These are phyloP conservation scores for Aleiodes leptofemur DNA, from an alignment of 2,888 invertebrate species.

Conservation along the genomic window DNA sequence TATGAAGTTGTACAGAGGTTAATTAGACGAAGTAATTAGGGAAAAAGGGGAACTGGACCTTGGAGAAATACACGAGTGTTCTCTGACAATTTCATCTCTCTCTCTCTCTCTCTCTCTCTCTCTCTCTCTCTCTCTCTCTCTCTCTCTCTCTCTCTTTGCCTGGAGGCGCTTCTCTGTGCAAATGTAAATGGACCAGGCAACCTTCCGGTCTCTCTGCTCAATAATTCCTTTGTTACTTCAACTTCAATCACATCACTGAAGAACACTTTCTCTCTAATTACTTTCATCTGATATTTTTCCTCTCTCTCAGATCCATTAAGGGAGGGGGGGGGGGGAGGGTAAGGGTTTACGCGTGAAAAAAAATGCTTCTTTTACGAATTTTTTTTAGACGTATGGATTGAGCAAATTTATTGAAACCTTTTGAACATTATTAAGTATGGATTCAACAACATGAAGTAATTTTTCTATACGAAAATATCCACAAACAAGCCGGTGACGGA, in stretches of 20 bases:
- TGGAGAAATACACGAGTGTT: slow-evolving; percentile 7
- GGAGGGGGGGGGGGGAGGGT: no score
- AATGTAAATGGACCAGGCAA: slow-evolving; percentile 45
- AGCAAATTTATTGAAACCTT: no score
- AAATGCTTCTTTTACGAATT: no score
- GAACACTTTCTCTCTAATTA: slow-evolving; percentile 45
- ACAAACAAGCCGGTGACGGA: no score
- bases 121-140: neutral
- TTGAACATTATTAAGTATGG: no score
- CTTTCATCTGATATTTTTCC: slow-evolving; percentile 2
- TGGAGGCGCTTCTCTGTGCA: slow-evolving; percentile 41
- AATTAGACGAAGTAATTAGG: slow-evolving; percentile 47
- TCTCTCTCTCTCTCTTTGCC: slow-evolving; percentile 13
- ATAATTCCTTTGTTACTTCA: slow-evolving; percentile 46
- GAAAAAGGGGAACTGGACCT: neutral
- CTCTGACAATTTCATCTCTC: slow-evolving; percentile 28
- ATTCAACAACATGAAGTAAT: no score
- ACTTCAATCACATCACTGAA: slow-evolving; percentile 42
- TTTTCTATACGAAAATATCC: no score
- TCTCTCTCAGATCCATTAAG: neutral
- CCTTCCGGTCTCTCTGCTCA: slow-evolving; percentile 46
- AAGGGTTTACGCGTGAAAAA: no score
- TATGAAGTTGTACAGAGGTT: neutral
- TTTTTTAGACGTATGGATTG: no score
- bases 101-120: neutral